Evolutionary conservation across 2,888 invertebrate genomes (phyloP).

Genomic region (Oligia fasciuncula): DNA sequence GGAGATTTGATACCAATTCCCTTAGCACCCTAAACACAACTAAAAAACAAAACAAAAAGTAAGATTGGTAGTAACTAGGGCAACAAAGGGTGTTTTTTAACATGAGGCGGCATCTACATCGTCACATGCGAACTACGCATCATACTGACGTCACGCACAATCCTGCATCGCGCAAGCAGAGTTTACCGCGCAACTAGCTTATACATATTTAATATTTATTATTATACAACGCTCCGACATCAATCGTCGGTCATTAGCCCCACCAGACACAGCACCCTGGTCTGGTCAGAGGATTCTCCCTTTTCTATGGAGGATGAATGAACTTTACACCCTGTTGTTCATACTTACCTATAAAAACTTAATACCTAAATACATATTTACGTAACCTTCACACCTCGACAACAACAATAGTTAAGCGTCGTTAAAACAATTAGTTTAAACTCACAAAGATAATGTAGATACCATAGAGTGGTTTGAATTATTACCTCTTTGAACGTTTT

Average conservation of each 20-base stretch:
- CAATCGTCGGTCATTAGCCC: background rate
- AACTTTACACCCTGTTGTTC: background rate
- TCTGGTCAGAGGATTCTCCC: background rate
- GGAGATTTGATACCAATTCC: background rate
- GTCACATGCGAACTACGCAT: background rate
- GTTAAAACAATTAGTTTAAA: conserved; percentile 21
- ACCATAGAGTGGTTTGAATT: conserved; percentile 9
- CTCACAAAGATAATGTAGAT: conserved; percentile 28
- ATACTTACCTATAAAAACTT: background rate
- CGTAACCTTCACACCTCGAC: background rate
- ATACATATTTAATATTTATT: too few species aligned
- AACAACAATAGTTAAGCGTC: conserved; percentile 7
- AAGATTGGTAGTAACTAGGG: too few species aligned
- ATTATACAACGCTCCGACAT: background rate
- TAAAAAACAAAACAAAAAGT: background rate
- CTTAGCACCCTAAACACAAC: background rate
- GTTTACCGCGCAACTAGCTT: background rate
- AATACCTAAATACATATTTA: background rate
- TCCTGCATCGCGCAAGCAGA: background rate
- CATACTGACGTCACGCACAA: background rate
- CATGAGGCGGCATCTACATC: background rate
- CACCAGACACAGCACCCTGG: too few species aligned
- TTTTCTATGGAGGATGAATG: background rate
- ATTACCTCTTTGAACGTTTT: conserved; percentile 8
- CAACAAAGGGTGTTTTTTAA: background rate